Percentiles rank a stretch among this genome's conserved stretches.
phyloP scores from a whole-genome alignment of 2,888 invertebrate species.

The Arrhopalites spinosus region DNA sequence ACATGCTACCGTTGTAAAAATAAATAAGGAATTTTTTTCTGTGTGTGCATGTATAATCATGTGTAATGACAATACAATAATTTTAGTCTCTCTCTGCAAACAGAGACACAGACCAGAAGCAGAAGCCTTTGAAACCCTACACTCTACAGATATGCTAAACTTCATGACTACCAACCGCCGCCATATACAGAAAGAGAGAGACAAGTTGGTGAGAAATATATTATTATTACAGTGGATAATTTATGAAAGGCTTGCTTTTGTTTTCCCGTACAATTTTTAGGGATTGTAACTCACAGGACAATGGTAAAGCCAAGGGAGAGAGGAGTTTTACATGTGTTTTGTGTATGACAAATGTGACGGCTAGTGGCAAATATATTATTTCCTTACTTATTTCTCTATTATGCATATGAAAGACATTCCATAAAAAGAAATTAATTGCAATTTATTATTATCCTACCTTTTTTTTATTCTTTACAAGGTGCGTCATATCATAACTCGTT shows the following conservation, averaged over 20 bases:
- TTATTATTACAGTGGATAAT: neutral
- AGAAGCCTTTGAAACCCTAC: no score
- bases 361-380: slow-evolving; percentile 4
- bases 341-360: slow-evolving; percentile 19
- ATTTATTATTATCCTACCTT: slow-evolving; percentile 4
- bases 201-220: slow-evolving; percentile 6
- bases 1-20: no score
- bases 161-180: no score
- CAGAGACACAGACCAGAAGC: no score
- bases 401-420: neutral
- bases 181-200: neutral
- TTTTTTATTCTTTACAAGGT: neutral
- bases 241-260: neutral
- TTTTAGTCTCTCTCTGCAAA: no score
- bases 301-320: neutral
- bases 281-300: no score
- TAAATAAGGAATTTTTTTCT: no score
- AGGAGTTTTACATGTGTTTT: neutral
- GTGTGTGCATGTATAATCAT: no score
- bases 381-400: neutral
- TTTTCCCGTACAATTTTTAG: neutral
- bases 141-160: no score
- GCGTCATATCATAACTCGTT: neutral
- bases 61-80: no score
- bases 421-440: slow-evolving; percentile 26